Percentiles rank a stretch among this genome's conserved stretches.
Evolutionary conservation across 37 sponge, comb jelly and placozoan species (phyloP).

Genomic region (Halichondria panicea): DNA sequence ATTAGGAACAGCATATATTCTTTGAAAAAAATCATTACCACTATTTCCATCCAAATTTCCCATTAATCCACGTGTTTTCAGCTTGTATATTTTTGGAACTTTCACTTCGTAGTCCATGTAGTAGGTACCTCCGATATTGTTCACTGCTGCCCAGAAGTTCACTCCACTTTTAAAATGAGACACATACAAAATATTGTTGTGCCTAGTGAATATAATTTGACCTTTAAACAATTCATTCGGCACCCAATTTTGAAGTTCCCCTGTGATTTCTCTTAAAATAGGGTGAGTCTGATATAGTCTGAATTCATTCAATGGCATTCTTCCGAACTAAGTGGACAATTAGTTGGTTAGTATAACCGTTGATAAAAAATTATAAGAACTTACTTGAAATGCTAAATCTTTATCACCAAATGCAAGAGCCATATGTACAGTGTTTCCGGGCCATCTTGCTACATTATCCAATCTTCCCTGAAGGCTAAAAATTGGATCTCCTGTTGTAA

Average conservation of each 20-base stretch:
- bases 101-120: neutral
- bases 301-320: neutral
- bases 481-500: no score
- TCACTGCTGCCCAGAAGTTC: neutral
- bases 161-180: neutral
- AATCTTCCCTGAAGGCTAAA: slow-evolving; percentile 8
- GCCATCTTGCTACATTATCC: neutral
- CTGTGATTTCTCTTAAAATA: neutral
- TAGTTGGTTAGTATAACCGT: no score
- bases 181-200: neutral
- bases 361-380: no score
- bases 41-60: slow-evolving; percentile 6
- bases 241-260: neutral
- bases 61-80: neutral
- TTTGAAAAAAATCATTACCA: neutral
- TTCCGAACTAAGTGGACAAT: no score
- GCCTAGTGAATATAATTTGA: neutral
- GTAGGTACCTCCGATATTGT: neutral
- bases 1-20: neutral
- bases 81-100: neutral
- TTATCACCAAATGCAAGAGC: neutral
- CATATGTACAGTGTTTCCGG: neutral
- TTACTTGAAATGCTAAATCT: slow-evolving; percentile 2
- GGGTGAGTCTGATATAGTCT: neutral
- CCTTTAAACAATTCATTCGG: neutral